Evolutionary conservation across 2,797 vertebrate genomes (phyloP), one percentile per base, ranked within the genome.

Genomic region (Semaprochilodus insignis): DNA sequence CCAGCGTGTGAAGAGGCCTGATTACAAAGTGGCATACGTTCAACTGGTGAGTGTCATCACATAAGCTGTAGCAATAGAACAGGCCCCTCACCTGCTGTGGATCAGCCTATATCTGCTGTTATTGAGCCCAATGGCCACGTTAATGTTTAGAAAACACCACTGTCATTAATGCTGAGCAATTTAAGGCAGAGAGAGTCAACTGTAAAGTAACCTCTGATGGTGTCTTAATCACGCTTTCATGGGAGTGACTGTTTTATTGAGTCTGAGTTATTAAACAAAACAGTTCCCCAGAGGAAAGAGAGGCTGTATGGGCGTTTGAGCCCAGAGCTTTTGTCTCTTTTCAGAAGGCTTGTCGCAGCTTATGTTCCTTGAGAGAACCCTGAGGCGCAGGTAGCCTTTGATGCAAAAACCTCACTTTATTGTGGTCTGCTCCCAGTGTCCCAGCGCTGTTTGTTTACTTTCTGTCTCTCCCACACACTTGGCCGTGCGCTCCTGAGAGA

Each of bases 1-100:
- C 83, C 95, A 96, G 88, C 94, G 91, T 51, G 92, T 97, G 76
- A 99, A 99, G 93, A 91, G 89, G 81, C 97, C 97, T 0, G 98
- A 99, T 91, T 98, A 95, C 92, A 99, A 99, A 94, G 96, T 99
- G 0, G 97, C 98, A 31, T 99, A 98, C 2, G 93, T 99, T 88
- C 98, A 99, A 89, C 91, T 99, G 97, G 98, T 99, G 90, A 97
- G 97, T 93, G 81, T 40, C 40, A 69, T 77, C 51, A 19, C 52
- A 16, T 25, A 11, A 23, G 36, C 4, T n/a, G 13, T 25, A 63
- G 59, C 36, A 80, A 36, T 54, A 69, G 17, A 27, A 10, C 70
- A 44, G 16, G n/a, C 17, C 44, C 36, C 14, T 21, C 48, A 31
- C n/a, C 25, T 62, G 5, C 48, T 78, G 8, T 11, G 70, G 54